phyloP scores from a whole-genome alignment of 2,888 invertebrate genomes.

The Ectemnius continuus region DNA sequence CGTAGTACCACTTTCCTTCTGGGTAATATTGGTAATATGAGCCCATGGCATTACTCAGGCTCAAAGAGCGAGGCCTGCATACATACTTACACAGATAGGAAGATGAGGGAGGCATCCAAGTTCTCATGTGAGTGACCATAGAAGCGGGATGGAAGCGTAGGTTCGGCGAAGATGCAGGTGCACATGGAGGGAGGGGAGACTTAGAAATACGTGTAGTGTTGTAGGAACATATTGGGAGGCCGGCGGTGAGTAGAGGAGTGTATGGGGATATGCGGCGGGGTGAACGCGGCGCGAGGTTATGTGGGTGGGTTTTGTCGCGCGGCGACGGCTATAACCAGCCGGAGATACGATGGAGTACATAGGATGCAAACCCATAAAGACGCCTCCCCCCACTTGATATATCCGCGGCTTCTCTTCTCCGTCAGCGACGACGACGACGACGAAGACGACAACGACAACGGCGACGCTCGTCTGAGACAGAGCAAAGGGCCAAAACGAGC shows the following conservation, averaged over 20 bases:
- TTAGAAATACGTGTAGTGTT: not conserved
- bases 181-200: conserved; percentile 12
- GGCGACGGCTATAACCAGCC: conserved; percentile 65
- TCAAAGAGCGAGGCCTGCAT: not conserved
- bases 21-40: not conserved
- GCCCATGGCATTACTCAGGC: too few relatives aligned
- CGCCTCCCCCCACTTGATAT: conserved; percentile 51
- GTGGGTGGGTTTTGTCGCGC: conserved; percentile 69
- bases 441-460: too few relatives aligned
- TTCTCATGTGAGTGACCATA: conserved; percentile 18
- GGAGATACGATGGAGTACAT: conserved; percentile 73
- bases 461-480: too few relatives aligned
- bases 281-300: conserved; percentile 33
- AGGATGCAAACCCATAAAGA: conserved; percentile 76
- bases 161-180: not conserved
- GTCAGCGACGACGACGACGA: too few relatives aligned
- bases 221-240: not conserved
- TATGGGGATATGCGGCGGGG: not conserved
- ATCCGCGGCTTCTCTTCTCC: too few relatives aligned
- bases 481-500: conserved; percentile 55
- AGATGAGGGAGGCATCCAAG: conserved; percentile 16
- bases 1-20: too few relatives aligned
- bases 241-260: conserved; percentile 10
- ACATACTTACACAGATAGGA: conserved; percentile 6
- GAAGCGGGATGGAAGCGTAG: not conserved